A percentile compares a stretch with the other conserved stretches of the same genome.
Conservation (phyloP, 2,797 vertebrate species). For the Emys orbicularis region DNA sequence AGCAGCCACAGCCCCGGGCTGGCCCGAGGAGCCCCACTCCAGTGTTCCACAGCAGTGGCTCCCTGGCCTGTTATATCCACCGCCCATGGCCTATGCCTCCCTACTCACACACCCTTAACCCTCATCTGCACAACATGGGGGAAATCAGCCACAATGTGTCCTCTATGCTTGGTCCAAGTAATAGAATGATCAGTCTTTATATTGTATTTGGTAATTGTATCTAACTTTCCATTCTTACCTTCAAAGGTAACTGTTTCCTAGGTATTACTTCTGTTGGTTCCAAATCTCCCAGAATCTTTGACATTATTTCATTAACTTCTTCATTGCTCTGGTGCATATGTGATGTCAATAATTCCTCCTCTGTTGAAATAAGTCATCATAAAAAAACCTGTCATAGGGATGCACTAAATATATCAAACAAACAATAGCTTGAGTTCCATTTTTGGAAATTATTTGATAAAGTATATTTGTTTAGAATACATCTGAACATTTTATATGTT, state of each 20-base stretch:
- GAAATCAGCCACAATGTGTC: neutral
- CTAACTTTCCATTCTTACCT: neutral
- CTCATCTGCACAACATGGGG: neutral
- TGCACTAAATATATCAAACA: neutral
- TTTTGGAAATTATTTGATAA: neutral
- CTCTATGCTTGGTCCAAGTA: neutral
- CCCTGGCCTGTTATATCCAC: too few relatives aligned
- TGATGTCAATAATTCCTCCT: neutral
- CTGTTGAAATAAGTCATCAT: neutral
- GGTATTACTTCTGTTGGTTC: neutral
- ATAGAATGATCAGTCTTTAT: rapidly evolving
- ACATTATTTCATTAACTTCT: neutral
- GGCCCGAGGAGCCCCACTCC: too few relatives aligned
- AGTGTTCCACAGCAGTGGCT: too few relatives aligned
- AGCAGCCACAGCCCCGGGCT: too few relatives aligned
- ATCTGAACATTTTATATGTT: neutral
- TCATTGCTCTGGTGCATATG: neutral
- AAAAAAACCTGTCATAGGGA: neutral
- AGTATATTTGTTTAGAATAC: neutral
- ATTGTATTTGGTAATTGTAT: neutral
- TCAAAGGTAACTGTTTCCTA: neutral
- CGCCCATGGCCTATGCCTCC: neutral
- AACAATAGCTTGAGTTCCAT: neutral
- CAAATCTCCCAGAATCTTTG: neutral
- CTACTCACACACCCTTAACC: neutral